Base-by-base conservation (phyloP, 1,140 invertebrate genomes). In the Drosophila ananassae region DNA sequence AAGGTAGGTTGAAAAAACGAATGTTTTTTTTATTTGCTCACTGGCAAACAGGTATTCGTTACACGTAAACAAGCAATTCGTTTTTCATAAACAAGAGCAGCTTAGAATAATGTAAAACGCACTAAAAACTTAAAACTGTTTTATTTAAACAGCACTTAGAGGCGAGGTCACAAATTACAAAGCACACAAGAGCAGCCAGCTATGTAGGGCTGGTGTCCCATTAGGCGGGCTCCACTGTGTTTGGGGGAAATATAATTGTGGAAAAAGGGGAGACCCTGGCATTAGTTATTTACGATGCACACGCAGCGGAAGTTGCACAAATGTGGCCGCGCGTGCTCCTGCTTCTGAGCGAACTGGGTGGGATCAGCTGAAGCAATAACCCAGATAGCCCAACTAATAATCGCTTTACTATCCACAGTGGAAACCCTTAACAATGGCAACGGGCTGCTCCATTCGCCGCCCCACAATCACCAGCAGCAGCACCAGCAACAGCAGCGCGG, bases 401-500 rank as follows among this genome's bases (percentile, higher is more conserved):
- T 59, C 61, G 3, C 67, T 12, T 82, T 93, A 17, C 8, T 25
- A 22, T 69, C 24, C 30, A 90, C 92, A 95, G 95, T 94, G 90
- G 94, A 95, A 92, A 94, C 93, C 44, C 92, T 94, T 39, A 95
- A 94, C 84, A 95, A 94, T 93, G 94, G 94, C 61, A 91, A 91
- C 56, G 93, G 94, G 51, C 92, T 94, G 73, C 94, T 94, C 54
- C 92, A 95, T 39, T 94, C 94, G 34, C 94, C 94, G 24, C 93
- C 94, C 9, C 93, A 93, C 58, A 93, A 91, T 66, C 94, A 95
- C 89, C 92, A 94, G 39, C 89, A 85, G 46, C 85, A 89, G 25
- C 89, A 82, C 54, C 85, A 79, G 30, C 83, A 79, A 12, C 81
- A 74, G 57, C 77, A 48, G 50, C 41, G 48, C 4, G 48, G 63